A percentile compares a stretch with the other conserved stretches of the same genome.
These are phyloP conservation scores for Sabatieria punctata DNA, from an alignment of 2,888 invertebrate species.

Conservation along the genomic window DNA sequence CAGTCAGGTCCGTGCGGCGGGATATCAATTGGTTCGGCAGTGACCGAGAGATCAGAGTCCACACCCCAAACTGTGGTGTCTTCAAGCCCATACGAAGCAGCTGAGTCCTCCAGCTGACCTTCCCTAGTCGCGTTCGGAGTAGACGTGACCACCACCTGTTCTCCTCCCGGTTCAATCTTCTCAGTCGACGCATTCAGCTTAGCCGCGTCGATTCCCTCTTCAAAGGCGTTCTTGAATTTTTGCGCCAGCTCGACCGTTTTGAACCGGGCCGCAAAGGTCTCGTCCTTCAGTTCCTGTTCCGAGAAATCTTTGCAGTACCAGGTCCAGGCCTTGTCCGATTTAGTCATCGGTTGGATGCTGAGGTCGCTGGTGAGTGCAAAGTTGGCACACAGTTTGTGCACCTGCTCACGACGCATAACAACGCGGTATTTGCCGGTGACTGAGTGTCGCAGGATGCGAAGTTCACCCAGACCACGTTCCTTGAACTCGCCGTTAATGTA, in stretches of 20 bases:
- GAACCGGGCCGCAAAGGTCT: conserved; percentile 63
- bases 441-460: conserved; percentile 47
- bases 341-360: conserved; percentile 41
- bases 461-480: conserved; percentile 38
- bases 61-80: too few species aligned
- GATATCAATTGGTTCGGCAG: too few species aligned
- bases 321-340: conserved; percentile 34
- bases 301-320: conserved; percentile 74
- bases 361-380: conserved; percentile 38
- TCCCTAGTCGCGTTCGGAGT: too few species aligned
- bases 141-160: too few species aligned
- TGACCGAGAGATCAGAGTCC: too few species aligned
- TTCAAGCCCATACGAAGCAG: too few species aligned
- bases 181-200: background rate
- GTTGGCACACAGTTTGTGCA: conserved; percentile 30
- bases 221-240: conserved; percentile 53
- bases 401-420: conserved; percentile 75
- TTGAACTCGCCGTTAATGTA: conserved; percentile 32
- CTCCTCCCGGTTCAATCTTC: too few species aligned
- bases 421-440: conserved; percentile 47
- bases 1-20: too few species aligned
- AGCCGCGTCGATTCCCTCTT: conserved; percentile 22
- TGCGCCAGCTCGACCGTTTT: conserved; percentile 56
- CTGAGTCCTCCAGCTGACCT: too few species aligned
- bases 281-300: conserved; percentile 44